Evolutionary conservation across 2,797 vertebrate species (phyloP), one percentile per base, ranked within the genome.

Genomic region (Diceros bicornis): DNA sequence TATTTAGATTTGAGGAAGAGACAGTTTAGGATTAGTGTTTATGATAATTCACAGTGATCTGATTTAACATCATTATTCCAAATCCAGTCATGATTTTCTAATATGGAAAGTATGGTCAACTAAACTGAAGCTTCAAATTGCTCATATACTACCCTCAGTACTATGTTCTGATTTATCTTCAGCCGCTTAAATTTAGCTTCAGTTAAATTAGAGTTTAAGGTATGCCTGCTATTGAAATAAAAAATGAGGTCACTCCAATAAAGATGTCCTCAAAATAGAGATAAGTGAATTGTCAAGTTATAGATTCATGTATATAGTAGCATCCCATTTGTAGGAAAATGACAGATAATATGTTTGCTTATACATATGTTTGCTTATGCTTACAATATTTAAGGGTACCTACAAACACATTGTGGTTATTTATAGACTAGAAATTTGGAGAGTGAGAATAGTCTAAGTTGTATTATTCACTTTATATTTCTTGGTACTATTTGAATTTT

Each of bases 171-270:
- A 59, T 72, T 25, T 83, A 12, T 44, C 29, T 84, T 84, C 32
- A 84, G 44, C 55, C 88, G 34, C 50, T 94, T 62, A 55, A 32
- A 81, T 62, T 62, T 82, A 81, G 75, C 69, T 91, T 78, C 71
- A 92, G 29, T 50, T 93, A 97, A 97, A 97, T 93, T 96, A 64
- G 41, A 96, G 23, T 86, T 96, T 97, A 97, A 97, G 41, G 62
- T 92, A 95, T 81, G 23, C 16, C 34, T 97, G 57, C 6, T 20
- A 7, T 97, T 97, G 96, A 96, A 90, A 91, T 86, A 44, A 82
- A 91, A 83, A 66, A 72, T 52, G 41, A 79, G 12, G 7, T 57
- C 34, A 84, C 18, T 68, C 13, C 29, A 72, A 41, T 78, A 62
- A 82, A 71, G 20, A 41, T 90, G 8, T 66, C 27, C 52, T 94